A percentile compares a stretch with the other conserved stretches of the same genome.
phyloP scores from a whole-genome alignment of 2,888 invertebrate species.

The Acanthosoma haemorrhoidale region DNA sequence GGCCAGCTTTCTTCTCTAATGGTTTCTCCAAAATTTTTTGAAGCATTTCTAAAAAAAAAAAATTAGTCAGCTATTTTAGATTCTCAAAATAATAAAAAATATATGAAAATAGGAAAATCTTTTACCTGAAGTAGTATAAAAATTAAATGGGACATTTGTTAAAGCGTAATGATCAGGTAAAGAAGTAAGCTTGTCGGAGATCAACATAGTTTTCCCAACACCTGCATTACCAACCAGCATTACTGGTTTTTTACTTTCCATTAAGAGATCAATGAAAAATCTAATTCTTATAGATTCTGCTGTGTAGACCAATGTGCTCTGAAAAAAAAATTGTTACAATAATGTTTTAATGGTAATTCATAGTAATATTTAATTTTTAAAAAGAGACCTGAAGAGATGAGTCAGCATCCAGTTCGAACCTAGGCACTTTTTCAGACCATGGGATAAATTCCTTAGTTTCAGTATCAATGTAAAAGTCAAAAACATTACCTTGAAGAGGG shows the following conservation, averaged over 20 bases:
- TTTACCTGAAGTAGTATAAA: conserved; percentile 79
- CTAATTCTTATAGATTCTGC: conserved; percentile 85
- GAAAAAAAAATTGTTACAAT: conserved; percentile 40
- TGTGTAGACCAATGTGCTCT: conserved; percentile 89
- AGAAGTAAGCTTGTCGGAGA: conserved; percentile 56
- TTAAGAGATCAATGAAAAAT: conserved; percentile 82
- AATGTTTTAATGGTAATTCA: background rate
- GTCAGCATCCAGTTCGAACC: conserved; percentile 88
- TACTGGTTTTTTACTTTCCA: conserved; percentile 82
- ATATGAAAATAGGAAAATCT: no score
- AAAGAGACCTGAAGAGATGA: conserved; percentile 73
- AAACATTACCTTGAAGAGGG: conserved; percentile 85
- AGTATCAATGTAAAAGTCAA: conserved; percentile 87
- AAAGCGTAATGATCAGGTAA: conserved; percentile 82
- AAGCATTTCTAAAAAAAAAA: conserved; percentile 59
- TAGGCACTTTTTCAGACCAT: conserved; percentile 84
- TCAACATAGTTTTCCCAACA: conserved; percentile 81
- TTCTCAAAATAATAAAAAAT: no score
- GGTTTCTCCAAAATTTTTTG: conserved; percentile 91
- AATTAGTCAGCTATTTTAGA: background rate
- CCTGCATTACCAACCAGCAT: conserved; percentile 94
- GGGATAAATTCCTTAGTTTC: conserved; percentile 84
- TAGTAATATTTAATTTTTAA: background rate
- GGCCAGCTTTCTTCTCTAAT: conserved; percentile 90
- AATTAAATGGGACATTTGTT: conserved; percentile 91